phyloP scores from a whole-genome alignment of 2,888 invertebrate genomes.

The Erebia epiphron region DNA sequence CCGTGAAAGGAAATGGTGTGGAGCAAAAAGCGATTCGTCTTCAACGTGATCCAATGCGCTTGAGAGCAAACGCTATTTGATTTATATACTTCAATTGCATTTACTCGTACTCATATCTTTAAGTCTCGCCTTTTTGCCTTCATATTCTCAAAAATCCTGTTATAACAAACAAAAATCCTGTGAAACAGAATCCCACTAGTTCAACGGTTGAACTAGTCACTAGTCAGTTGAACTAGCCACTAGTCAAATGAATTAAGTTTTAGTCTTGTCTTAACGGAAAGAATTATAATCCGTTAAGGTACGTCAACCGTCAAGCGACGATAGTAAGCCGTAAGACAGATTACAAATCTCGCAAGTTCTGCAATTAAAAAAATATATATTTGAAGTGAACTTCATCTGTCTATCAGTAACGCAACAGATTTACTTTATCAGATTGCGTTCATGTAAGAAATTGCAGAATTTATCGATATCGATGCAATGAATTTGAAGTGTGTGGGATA shows the following conservation, averaged over 20 bases:
- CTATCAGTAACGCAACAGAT: background rate
- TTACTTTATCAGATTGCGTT: background rate
- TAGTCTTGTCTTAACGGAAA: no score
- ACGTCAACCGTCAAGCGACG: no score
- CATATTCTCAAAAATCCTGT: slow-evolving; percentile 19
- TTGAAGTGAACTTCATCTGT: background rate
- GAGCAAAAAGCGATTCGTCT: slow-evolving; percentile 45
- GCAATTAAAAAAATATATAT: background rate
- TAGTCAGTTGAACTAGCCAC: no score
- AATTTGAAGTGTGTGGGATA: slow-evolving; percentile 39
- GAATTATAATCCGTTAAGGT: no score
- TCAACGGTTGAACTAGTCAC: no score
- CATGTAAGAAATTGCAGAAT: slow-evolving; percentile 42
- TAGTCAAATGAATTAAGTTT: no score
- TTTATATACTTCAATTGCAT: slow-evolving; percentile 42
- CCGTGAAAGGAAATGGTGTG: slow-evolving; percentile 42
- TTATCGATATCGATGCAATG: slow-evolving; percentile 46
- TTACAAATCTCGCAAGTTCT: no score
- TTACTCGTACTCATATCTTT: slow-evolving; percentile 10
- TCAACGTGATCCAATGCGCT: slow-evolving; percentile 42
- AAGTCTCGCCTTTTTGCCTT: slow-evolving; percentile 34
- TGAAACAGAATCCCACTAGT: no score
- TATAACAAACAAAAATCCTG: no score
- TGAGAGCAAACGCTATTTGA: slow-evolving; percentile 35
- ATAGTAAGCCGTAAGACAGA: no score